Evolutionary conservation across 2,797 vertebrate genomes (phyloP).

Genomic region (Rhodeus uyekii): DNA sequence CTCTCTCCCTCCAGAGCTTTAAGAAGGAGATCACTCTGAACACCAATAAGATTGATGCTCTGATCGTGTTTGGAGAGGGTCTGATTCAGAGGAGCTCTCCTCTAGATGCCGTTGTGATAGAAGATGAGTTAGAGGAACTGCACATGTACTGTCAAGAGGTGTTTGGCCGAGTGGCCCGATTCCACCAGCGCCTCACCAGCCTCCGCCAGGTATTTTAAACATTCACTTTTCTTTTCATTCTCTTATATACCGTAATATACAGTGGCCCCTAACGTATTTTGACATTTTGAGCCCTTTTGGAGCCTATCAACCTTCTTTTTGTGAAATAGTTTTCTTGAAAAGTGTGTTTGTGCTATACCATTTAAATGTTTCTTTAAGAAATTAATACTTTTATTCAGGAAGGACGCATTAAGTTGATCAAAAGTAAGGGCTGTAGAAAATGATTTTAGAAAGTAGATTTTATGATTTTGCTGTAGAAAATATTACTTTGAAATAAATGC

Average conservation of each 20-base stretch:
- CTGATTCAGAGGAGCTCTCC: slow-evolving; percentile 91
- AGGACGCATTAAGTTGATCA: background rate
- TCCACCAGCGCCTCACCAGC: slow-evolving; percentile 88
- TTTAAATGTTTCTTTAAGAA: background rate
- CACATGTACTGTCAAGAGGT: slow-evolving; percentile 94
- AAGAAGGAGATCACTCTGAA: slow-evolving; percentile 92
- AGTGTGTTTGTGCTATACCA: background rate
- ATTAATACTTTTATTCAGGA: background rate
- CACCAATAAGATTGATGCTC: slow-evolving; percentile 89
- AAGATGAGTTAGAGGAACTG: slow-evolving; percentile 92
- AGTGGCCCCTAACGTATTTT: background rate
- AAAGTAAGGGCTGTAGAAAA: background rate
- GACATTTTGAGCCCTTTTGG: background rate
- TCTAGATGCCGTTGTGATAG: slow-evolving; percentile 85
- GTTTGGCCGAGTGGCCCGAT: slow-evolving; percentile 87
- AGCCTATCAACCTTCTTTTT: background rate
- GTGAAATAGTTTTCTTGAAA: background rate
- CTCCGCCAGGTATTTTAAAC: slow-evolving; percentile 71
- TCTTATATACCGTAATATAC: background rate
- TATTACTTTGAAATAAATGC: background rate
- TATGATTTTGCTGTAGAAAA: no score
- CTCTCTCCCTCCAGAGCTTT: slow-evolving; percentile 81
- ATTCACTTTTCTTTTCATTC: background rate
- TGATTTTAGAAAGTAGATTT: no score
- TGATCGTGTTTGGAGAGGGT: slow-evolving; percentile 90